phyloP scores from a whole-genome alignment of 1,140 invertebrate genomes.

The Sycophaga agraensis region DNA sequence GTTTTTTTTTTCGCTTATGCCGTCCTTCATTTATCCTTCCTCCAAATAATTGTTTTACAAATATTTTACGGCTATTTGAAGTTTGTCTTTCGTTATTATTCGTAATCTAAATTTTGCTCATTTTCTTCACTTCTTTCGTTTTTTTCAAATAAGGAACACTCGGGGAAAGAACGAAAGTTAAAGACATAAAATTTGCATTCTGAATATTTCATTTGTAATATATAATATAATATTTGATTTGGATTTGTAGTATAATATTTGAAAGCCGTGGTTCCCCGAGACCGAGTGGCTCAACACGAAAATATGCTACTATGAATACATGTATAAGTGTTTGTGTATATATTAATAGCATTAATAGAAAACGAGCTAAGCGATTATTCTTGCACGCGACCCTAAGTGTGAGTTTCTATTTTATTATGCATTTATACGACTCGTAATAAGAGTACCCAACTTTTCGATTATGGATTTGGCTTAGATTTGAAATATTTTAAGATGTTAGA shows the following conservation, averaged over 20 bases:
- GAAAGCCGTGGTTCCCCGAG: conserved; percentile 27
- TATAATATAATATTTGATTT: no score
- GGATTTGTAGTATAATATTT: no score
- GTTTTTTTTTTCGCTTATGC: conserved; percentile 21
- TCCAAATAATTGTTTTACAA: conserved; percentile 10
- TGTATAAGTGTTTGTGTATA: conserved; percentile 18
- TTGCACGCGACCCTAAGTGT: background rate
- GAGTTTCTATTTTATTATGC: background rate
- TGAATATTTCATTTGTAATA: no score
- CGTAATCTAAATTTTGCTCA: background rate
- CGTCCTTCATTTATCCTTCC: conserved; percentile 17
- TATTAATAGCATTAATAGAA: background rate
- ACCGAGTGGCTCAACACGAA: conserved; percentile 24
- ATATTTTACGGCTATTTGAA: conserved; percentile 15
- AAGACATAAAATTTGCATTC: conserved; percentile 22
- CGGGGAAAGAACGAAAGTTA: background rate
- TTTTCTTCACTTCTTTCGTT: background rate
- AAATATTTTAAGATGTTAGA: no score
- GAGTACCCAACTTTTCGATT: no score
- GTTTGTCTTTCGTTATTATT: background rate
- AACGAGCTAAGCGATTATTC: conserved; percentile 2
- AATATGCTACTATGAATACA: conserved; percentile 15
- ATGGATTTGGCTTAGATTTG: no score
- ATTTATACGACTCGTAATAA: no score
- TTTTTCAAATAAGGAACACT: conserved; percentile 1